These are phyloP conservation scores for Calosoma granatense DNA, from an alignment of 1,140 invertebrate genomes.

Conservation along the genomic window DNA sequence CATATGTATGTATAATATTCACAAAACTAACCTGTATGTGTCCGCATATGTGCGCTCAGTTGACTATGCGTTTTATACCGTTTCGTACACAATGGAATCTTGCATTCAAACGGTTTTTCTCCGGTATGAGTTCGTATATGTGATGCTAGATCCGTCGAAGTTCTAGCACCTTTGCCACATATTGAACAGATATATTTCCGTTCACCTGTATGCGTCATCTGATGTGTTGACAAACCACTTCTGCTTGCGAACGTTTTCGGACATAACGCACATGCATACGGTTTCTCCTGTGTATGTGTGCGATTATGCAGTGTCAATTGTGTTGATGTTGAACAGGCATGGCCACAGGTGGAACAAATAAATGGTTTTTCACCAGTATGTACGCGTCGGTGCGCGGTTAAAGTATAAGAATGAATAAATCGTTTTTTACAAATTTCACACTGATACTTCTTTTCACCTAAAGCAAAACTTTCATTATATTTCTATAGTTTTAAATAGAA, in stretches of 20 bases:
- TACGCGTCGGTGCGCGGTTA: constrained; percentile 36
- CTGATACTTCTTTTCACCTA: background rate
- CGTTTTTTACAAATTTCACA: constrained; percentile 2
- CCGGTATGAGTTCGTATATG: constrained; percentile 46
- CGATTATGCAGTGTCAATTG: constrained; percentile 18
- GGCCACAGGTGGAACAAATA: constrained; percentile 29
- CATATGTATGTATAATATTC: background rate
- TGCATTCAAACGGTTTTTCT: constrained; percentile 41
- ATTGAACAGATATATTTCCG: constrained; percentile 61
- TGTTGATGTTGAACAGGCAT: constrained; percentile 22
- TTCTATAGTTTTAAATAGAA: background rate
- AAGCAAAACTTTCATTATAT: background rate
- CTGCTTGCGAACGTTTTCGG: constrained; percentile 13
- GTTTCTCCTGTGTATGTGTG: constrained; percentile 14
- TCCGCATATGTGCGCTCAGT: constrained; percentile 18
- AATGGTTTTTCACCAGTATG: constrained; percentile 44
- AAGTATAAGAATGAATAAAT: constrained; percentile 6
- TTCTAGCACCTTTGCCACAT: constrained; percentile 50
- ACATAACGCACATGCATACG: constrained; percentile 1
- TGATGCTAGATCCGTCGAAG: constrained; percentile 18
- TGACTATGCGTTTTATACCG: constrained; percentile 23
- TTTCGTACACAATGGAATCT: constrained; percentile 33
- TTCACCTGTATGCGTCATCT: constrained; percentile 53
- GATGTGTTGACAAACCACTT: constrained; percentile 29
- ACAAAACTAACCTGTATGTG: constrained; percentile 16